Evolutionary conservation across 2,888 invertebrate genomes (phyloP).

Genomic region (Eupsilia transversa): DNA sequence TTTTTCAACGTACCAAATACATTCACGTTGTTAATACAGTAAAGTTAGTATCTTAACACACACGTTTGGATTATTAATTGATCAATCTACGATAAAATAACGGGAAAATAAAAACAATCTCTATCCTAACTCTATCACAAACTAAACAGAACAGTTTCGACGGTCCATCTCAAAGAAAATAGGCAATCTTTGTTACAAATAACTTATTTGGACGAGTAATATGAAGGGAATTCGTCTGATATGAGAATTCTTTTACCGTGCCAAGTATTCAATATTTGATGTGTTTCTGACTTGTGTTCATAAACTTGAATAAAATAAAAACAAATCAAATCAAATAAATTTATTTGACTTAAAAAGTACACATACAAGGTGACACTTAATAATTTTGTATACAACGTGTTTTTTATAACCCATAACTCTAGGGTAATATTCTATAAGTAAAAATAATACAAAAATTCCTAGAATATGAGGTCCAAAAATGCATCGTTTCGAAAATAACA

Average conservation of each 20-base stretch:
- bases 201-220: conserved; percentile 34
- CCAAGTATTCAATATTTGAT: conserved; percentile 12
- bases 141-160: conserved; percentile 4
- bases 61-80: neutral
- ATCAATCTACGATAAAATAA: neutral
- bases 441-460: too few relatives aligned
- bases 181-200: conserved; percentile 61
- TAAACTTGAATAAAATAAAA: conserved; percentile 23
- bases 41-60: neutral
- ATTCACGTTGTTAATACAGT: neutral
- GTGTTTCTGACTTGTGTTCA: conserved; percentile 6
- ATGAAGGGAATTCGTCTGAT: conserved; percentile 8
- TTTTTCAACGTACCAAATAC: neutral
- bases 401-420: too few relatives aligned
- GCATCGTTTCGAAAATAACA: too few relatives aligned
- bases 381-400: too few relatives aligned
- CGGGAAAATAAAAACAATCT: neutral
- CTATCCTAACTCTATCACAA: conserved; percentile 11
- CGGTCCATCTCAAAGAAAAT: conserved; percentile 46
- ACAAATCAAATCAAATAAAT: too few relatives aligned
- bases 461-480: too few relatives aligned
- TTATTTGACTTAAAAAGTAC: too few relatives aligned
- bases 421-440: too few relatives aligned
- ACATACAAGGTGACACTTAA: too few relatives aligned
- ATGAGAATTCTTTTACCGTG: conserved; percentile 27